Evolutionary conservation across 2,888 invertebrate species (phyloP), one percentile per base, ranked within the genome.

Genomic region (Baronia brevicornis): DNA sequence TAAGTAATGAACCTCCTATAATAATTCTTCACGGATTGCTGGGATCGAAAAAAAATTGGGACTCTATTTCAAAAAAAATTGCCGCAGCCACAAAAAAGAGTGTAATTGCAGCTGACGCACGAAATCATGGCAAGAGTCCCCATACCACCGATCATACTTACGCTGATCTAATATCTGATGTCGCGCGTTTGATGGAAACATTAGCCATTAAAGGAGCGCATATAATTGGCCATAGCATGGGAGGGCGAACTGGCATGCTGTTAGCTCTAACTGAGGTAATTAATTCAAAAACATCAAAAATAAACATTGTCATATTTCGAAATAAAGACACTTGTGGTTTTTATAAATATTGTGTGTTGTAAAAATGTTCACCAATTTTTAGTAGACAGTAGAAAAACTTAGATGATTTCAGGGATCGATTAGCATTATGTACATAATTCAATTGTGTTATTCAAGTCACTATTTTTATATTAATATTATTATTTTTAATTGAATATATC

Each of bases 71-170:
- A 9, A 93, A 91, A 60, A 86, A 79, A 0, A 75, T 93, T n/a
- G 84, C 88, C 41, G 72, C 85, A 23, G 69, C 70, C 38, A 88
- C 88, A 4, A 71, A 85, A 7, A 87, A 87, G 42, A 86, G 86
- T 73, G 92, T 95, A 0, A 86, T 93, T 37, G 86, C 92, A 0
- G 86, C 95, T 7, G 97, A 98, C 77, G 89, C 92, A 0, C 86
- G 97, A 52, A 97, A 98, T 74, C 97, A 98, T 72, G 97, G 97
- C 0, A 93, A 94, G 31, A 96, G 96, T 59, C 93, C 94, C 0
- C 95, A 95, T 56, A 69, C 86, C 0, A 41, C 64, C 0, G 82
- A 87, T 0, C 92, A 94, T 73, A 85, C 87, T 3, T 96, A 95
- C 59, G 56, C 71, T 1, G 86, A 87, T 23, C 87, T 97, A 85